Base-by-base conservation (phyloP, 2,113 vertebrate species). In the Callopanchax toddi region DNA sequence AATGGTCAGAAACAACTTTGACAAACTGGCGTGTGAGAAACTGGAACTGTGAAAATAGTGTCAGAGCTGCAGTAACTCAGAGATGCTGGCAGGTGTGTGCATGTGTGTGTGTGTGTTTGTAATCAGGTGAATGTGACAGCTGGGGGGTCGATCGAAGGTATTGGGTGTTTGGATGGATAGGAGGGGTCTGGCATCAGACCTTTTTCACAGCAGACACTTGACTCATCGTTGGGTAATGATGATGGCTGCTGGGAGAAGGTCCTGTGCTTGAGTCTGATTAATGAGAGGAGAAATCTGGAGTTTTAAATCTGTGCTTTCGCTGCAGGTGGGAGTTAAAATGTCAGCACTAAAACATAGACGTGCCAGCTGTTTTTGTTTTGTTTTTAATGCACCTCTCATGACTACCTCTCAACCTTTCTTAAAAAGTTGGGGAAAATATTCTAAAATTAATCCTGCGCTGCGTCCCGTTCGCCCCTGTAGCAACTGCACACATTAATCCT, bases 11-110 rank as follows among this genome's bases (percentile, higher is more conserved):
- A 54, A 32, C 34, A 42, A 29, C 52, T 62, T 17, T 53, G 54
- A 64, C 53, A 52, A 64, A 51, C 46, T n/a, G 29, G 44, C 45
- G 44, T 50, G 60, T 44, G 21, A 44, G 51, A 43, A 56, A 29
- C 15, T 29, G 59, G 52, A 26, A 1, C 20, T 32, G 32, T 39
- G 34, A 22, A 59, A 65, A 43, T 26, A 26, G 46, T 0, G 2
- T 15, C 49, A 48, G 22, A 16, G 40, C 3, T 12, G 22, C 32
- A 49, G 18, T 8, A 25, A 49, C 23, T 25, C 26, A 25, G 42
- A 18, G 22, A 46, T 8, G 6, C 11, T 6, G 40, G 21, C 32
- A 39, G 55, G 23, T 57, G 13, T 36, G 44, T 22, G 18, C 50
- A 17, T 36, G 44, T 22, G 56, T 26, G 53, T 53, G 36, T 29